Conservation (phyloP, 2,797 vertebrate genomes). For the Callimico goeldii region DNA sequence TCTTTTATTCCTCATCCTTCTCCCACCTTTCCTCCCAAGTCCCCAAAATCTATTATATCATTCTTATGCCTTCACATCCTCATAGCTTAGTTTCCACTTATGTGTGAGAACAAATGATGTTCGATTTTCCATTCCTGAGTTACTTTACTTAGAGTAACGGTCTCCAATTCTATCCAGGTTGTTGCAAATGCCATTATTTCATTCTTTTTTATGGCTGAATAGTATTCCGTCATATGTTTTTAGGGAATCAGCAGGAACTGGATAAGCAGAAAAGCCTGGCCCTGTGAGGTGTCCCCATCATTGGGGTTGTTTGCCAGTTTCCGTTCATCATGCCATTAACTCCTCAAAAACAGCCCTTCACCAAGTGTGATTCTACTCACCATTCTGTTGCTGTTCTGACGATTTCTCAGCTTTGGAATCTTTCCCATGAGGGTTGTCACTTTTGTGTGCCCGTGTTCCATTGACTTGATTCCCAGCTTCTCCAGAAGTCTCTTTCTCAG, state of each 20-base stretch:
- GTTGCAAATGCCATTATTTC: too few species aligned
- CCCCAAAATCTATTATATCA: too few species aligned
- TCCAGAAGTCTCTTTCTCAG: slow-evolving; percentile 79
- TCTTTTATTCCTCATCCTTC: too few species aligned
- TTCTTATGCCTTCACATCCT: too few species aligned
- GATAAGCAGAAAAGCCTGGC: not conserved
- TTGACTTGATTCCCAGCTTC: slow-evolving; percentile 73
- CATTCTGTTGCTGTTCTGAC: slow-evolving; percentile 83
- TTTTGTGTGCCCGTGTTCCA: slow-evolving; percentile 73
- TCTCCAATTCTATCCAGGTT: too few species aligned
- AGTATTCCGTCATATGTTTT: too few species aligned
- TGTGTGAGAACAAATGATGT: too few species aligned
- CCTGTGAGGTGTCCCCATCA: rapidly evolving
- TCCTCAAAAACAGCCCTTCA: not conserved
- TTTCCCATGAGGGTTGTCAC: slow-evolving; percentile 77
- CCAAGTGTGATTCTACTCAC: slow-evolving; percentile 67
- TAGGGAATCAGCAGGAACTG: not conserved
- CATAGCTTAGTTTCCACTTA: too few species aligned
- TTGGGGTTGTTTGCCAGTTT: not conserved
- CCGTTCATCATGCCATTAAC: not conserved
- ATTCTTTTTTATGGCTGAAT: too few species aligned
- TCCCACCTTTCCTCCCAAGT: too few species aligned
- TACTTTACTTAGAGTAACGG: too few species aligned
- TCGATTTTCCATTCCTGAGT: too few species aligned
- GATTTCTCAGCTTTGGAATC: slow-evolving; percentile 84